Base-by-base conservation (phyloP, 2,888 invertebrate genomes). In the Prosopocoilus inquinatus region DNA sequence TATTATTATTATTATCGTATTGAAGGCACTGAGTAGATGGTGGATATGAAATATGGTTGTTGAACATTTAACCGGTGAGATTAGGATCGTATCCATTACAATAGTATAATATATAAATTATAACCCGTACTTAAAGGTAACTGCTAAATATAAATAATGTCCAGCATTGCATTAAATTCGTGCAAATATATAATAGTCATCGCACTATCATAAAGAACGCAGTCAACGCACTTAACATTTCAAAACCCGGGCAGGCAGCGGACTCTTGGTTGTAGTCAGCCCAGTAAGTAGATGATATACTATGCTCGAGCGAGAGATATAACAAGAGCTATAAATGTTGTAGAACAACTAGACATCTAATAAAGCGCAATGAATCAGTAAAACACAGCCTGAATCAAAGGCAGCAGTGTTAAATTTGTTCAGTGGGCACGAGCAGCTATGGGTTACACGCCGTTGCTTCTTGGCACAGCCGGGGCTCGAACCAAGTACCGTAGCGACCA, bases 331-430 rank as follows among this genome's bases (percentile, higher is more conserved):
- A 53, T 53, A 53, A 53, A 53, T 34, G 53, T 43, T 48, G 53
- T 53, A 53, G 53, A 53, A 53, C 53, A 53, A 53, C 53, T 53
- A 55, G 64, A 58, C 64, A 64, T 58, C 66, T 68, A 71, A 71
- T 70, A 70, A 70, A 67, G 70, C 64, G 64, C 68, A 66, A 70
- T 70, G 71, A 70, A 70, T 70, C 68, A 68, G 67, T 68, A 66
- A 69, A 71, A 69, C 66, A 66, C 66, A 64, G 63, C 60, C 59
- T 56, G 67, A 70, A 69, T 70, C 69, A 70, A 70, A 69, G 67
- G 67, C 68, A 66, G 64, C 67, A 65, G 70, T 71, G 71, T 71
- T 71, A 71, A 72, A 71, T 72, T 69, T 71, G 72, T 71, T 71
- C 71, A 69, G 65, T 70, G 70, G 67, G 68, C 69, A 71, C 70